These are phyloP conservation scores for Meliscaeva auricollis DNA, from an alignment of 2,888 invertebrate genomes.

Conservation along the genomic window DNA sequence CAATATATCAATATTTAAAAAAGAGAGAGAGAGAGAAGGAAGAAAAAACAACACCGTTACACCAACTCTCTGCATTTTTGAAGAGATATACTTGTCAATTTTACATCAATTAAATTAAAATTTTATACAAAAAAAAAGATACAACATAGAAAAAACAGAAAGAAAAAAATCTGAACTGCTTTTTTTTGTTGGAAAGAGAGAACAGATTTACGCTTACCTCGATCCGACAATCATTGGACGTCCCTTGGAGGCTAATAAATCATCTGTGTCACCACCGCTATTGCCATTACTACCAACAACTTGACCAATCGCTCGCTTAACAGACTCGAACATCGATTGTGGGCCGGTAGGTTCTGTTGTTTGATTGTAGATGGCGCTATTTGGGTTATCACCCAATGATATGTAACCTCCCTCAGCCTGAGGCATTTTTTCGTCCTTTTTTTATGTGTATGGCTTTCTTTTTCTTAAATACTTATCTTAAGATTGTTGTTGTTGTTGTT, in stretches of 20 bases:
- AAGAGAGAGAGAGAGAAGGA: background rate
- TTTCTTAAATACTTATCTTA: constrained; percentile 68
- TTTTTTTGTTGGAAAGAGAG: background rate
- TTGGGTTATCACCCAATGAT: constrained; percentile 82
- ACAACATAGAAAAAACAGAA: background rate
- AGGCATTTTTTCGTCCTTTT: constrained; percentile 80
- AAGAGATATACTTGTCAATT: constrained; percentile 31
- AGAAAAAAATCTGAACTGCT: background rate
- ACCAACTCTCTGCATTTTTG: constrained; percentile 59
- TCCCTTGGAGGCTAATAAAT: constrained; percentile 82
- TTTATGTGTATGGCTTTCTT: background rate
- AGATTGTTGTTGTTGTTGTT: constrained; percentile 4
- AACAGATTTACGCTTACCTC: constrained; percentile 81
- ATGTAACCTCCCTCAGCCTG: constrained; percentile 84
- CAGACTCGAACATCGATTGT: constrained; percentile 83
- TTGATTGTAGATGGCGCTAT: constrained; percentile 83
- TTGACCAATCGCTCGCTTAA: constrained; percentile 84
- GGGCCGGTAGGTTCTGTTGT: constrained; percentile 84
- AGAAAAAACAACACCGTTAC: constrained; percentile 49
- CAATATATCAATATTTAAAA: constrained; percentile 21
- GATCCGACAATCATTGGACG: constrained; percentile 82
- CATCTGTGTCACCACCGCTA: constrained; percentile 79
- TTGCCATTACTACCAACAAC: constrained; percentile 82
- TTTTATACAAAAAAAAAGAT: background rate
- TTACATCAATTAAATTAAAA: constrained; percentile 12